These are phyloP conservation scores for Chiroxiphia lanceolata DNA, from an alignment of 2,797 vertebrate species.

Conservation along the genomic window DNA sequence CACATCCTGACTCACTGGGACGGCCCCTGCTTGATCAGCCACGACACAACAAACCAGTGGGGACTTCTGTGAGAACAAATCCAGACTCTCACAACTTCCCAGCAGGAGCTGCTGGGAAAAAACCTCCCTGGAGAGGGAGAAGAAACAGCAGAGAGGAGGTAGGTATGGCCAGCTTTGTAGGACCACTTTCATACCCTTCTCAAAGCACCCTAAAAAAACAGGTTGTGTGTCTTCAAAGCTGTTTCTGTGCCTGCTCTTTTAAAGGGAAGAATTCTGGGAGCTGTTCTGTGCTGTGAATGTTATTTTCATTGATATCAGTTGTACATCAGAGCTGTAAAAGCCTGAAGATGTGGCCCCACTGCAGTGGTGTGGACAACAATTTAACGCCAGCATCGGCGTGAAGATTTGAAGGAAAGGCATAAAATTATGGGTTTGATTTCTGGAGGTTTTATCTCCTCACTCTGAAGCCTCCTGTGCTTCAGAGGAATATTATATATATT, in stretches of 20 bases:
- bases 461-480: neutral
- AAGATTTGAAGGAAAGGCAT: neutral
- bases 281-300: neutral
- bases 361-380: neutral
- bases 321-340: neutral
- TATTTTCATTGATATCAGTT: neutral
- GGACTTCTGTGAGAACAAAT: no score
- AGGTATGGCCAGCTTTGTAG: rapidly evolving
- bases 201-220: neutral
- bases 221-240: neutral
- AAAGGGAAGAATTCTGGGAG: neutral
- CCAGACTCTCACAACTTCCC: neutral
- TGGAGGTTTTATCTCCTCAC: neutral
- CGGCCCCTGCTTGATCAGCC: rapidly evolving
- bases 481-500: neutral
- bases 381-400: neutral
- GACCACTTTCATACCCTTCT: neutral
- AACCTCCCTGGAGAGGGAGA: neutral
- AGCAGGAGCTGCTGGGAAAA: neutral
- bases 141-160: neutral
- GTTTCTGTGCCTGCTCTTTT: neutral
- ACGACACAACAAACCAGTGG: rapidly evolving
- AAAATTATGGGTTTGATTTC: neutral
- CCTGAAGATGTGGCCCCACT: neutral
- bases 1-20: rapidly evolving